These are phyloP conservation scores for Octopus sinensis DNA, from an alignment of 1,140 invertebrate species.

Conservation along the genomic window DNA sequence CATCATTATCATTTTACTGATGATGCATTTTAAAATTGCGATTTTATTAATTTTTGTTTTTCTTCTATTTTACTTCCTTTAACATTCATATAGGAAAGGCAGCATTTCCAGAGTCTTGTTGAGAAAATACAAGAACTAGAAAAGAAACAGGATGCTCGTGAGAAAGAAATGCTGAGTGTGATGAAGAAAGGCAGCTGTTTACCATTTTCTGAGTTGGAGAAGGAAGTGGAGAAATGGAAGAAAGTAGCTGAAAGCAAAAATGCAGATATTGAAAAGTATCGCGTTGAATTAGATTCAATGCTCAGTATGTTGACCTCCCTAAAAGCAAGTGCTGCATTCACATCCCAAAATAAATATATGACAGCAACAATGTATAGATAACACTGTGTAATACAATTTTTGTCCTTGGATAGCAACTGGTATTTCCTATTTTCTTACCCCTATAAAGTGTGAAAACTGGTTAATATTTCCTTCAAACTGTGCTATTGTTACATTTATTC, in stretches of 20 bases:
- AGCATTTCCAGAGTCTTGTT: constrained; percentile 50
- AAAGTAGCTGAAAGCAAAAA: constrained; percentile 52
- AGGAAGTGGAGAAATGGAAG: constrained; percentile 50
- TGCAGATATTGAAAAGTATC: constrained; percentile 50
- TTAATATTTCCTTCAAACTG: too few species aligned
- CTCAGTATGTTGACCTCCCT: constrained; percentile 52
- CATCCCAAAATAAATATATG: background rate
- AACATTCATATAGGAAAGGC: constrained; percentile 47
- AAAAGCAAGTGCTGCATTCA: constrained; percentile 43
- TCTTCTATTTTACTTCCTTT: background rate
- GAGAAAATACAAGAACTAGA: constrained; percentile 52
- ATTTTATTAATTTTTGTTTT: background rate
- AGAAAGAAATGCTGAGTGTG: constrained; percentile 49
- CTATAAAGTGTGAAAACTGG: too few species aligned
- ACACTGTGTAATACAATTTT: too few species aligned
- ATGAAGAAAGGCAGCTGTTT: constrained; percentile 39
- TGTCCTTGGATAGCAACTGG: too few species aligned
- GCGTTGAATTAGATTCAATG: constrained; percentile 53
- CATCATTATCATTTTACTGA: too few species aligned
- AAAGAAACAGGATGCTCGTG: constrained; percentile 42
- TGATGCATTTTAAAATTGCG: too few species aligned
- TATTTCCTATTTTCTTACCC: too few species aligned
- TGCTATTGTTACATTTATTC: too few species aligned
- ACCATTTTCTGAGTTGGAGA: constrained; percentile 35
- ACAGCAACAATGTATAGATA: too few species aligned